phyloP scores from a whole-genome alignment of 1,140 invertebrate species.

The Onthophagus taurus region DNA sequence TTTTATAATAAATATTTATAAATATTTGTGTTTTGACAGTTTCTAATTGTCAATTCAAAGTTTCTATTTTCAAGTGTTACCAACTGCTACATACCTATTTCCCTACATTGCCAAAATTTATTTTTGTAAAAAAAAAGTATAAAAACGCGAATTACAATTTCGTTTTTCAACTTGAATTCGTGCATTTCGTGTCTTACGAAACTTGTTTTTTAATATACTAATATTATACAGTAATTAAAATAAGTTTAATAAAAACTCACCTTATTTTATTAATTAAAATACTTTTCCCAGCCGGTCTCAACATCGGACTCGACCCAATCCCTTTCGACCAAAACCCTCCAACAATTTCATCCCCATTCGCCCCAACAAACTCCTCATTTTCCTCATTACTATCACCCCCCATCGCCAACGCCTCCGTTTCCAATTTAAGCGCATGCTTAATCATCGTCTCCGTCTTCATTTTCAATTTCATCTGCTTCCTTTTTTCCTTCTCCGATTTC shows the following conservation, averaged over 20 bases:
- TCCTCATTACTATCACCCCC: slow-evolving; percentile 18
- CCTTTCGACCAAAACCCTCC: slow-evolving; percentile 28
- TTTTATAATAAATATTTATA: too few species aligned
- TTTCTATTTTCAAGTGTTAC: too few species aligned
- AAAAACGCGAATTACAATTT: too few species aligned
- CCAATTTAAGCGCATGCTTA: slow-evolving; percentile 31
- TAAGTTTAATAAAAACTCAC: background rate
- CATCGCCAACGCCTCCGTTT: slow-evolving; percentile 40
- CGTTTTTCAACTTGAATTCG: slow-evolving; percentile 11
- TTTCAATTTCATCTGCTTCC: slow-evolving; percentile 30
- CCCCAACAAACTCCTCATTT: slow-evolving; percentile 10
- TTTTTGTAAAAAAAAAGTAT: too few species aligned
- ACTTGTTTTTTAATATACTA: too few species aligned
- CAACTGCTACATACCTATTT: too few species aligned
- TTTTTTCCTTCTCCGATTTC: slow-evolving; percentile 34
- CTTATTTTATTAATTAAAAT: slow-evolving; percentile 16
- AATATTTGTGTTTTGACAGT: too few species aligned
- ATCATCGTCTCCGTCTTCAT: slow-evolving; percentile 36
- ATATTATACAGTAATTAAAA: too few species aligned
- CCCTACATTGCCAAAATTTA: too few species aligned
- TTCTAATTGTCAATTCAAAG: too few species aligned
- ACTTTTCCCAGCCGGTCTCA: slow-evolving; percentile 24
- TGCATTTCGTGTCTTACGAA: too few species aligned
- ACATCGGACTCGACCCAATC: slow-evolving; percentile 12
- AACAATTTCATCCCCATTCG: slow-evolving; percentile 20